Evolutionary conservation across 2,113 vertebrate genomes (phyloP), one percentile per base, ranked within the genome.

Genomic region (Silurus glanis): DNA sequence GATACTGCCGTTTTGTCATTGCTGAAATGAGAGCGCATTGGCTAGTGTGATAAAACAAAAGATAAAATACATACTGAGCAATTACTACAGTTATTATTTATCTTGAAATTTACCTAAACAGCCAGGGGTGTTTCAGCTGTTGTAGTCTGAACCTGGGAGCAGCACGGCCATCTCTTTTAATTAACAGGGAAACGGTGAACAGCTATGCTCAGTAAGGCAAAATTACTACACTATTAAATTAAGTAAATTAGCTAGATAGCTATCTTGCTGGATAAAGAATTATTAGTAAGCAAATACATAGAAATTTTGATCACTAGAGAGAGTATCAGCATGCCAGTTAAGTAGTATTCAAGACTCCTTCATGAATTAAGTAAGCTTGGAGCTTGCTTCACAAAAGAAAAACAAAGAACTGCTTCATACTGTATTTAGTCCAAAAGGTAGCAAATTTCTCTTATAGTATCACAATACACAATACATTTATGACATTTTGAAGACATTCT

Each of bases 81-180:
- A 45, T 7, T 56, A 25, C 23, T 76, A 3, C 64, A 83, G 16
- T 12, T 74, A 81, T 66, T 75, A 85, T 82, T 83, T 79, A 66
- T 78, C 58, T 76, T 59, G 71, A 17, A 79, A 69, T 17, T n/a
- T 56, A 61, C 67, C 37, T 59, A 69, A 88, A 85, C 55, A 76
- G 25, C 13, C 25, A 23, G 0, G 55, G 28, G 59, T 53, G n/a
- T 82, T 79, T 82, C 67, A 64, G 49, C 67, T 23, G 67, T 64
- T 69, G 21, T 23, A 76, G 74, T 76, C 21, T 76, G 9, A 76
- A n/a, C 21, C 74, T 25, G n/a, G 49, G 9, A 49, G 72, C 47
- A 51, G 47, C 1, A 51, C 21, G 25, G 49, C 8, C 37, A 74
- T 49, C 4, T 74, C 9, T 12, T 74, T 23, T 74, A 4, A 49